These are phyloP conservation scores for Brachypodius melanocephalos DNA, from an alignment of 2,113 vertebrate species.

Conservation along the genomic window DNA sequence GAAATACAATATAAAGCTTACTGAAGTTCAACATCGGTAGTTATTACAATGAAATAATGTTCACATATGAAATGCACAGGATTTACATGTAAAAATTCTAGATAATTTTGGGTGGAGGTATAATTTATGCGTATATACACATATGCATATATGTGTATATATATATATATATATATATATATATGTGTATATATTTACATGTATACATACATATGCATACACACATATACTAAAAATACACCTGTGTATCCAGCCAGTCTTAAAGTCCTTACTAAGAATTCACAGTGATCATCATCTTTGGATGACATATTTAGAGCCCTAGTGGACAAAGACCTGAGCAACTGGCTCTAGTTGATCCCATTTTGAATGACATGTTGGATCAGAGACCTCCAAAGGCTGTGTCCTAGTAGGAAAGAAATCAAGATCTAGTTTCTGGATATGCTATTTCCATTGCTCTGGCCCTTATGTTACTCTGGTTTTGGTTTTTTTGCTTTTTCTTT, in stretches of 20 bases:
- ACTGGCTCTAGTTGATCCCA: neutral
- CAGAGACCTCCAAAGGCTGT: neutral
- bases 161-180: too few relatives aligned
- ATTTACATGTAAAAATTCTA: neutral
- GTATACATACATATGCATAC: too few relatives aligned
- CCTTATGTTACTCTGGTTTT: neutral
- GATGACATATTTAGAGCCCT: neutral
- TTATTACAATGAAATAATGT: neutral
- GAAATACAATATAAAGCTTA: neutral
- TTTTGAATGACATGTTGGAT: neutral
- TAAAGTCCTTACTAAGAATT: neutral
- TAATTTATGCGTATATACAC: neutral
- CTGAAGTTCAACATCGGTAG: neutral
- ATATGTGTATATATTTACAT: neutral
- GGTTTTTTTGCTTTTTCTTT: neutral
- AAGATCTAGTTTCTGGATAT: neutral
- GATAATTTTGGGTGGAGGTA: neutral
- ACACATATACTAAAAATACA: neutral
- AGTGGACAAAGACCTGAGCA: neutral
- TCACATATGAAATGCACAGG: neutral
- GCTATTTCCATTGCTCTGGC: neutral
- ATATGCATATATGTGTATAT: too few relatives aligned
- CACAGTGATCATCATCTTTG: neutral
- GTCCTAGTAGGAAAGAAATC: neutral
- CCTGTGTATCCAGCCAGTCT: neutral